These are phyloP conservation scores for Oryzaephilus surinamensis DNA, from an alignment of 1,140 invertebrate genomes.

Conservation along the genomic window DNA sequence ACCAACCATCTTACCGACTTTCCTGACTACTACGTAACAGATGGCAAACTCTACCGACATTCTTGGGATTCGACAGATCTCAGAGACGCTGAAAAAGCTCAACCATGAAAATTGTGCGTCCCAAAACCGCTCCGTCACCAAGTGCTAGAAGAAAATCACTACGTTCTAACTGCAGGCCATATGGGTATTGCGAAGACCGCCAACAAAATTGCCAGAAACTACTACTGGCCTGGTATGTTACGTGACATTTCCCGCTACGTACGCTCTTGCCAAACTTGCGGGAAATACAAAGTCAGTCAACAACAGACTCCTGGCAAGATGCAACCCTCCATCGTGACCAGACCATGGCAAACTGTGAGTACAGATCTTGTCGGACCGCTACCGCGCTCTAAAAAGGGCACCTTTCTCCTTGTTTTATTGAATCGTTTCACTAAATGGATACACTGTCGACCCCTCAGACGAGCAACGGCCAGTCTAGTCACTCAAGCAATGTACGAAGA, in stretches of 20 bases:
- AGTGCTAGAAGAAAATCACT: slow-evolving; percentile 17
- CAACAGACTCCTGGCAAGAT: too few relatives aligned
- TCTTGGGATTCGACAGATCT: slow-evolving; percentile 11
- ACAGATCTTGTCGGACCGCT: slow-evolving; percentile 37
- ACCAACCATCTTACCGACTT: slow-evolving; percentile 5
- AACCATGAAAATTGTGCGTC: slow-evolving; percentile 13
- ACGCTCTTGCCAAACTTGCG: slow-evolving; percentile 18
- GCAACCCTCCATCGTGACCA: too few relatives aligned
- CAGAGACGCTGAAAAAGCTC: slow-evolving; percentile 1
- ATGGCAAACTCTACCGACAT: slow-evolving; percentile 23
- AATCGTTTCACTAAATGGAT: slow-evolving; percentile 20
- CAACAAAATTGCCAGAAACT: slow-evolving; percentile 8
- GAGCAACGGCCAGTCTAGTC: slow-evolving; percentile 21
- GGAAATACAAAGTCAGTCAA: too few relatives aligned
- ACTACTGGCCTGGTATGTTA: slow-evolving; percentile 29
- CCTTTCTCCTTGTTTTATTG: slow-evolving; percentile 30
- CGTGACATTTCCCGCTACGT: slow-evolving; percentile 16
- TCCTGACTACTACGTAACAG: slow-evolving; percentile 15
- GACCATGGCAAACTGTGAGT: slow-evolving; percentile 31
- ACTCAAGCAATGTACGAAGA: slow-evolving; percentile 19
- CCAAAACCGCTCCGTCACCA: slow-evolving; percentile 6
- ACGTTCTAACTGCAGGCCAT: slow-evolving; percentile 19
- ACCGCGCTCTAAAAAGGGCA: slow-evolving; percentile 25
- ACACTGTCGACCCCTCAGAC: slow-evolving; percentile 12
- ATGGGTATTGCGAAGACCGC: slow-evolving; percentile 25